A percentile compares a stretch with the other conserved stretches of the same genome.
phyloP scores from a whole-genome alignment of 1,140 invertebrate genomes.

The Nomia melanderi region DNA sequence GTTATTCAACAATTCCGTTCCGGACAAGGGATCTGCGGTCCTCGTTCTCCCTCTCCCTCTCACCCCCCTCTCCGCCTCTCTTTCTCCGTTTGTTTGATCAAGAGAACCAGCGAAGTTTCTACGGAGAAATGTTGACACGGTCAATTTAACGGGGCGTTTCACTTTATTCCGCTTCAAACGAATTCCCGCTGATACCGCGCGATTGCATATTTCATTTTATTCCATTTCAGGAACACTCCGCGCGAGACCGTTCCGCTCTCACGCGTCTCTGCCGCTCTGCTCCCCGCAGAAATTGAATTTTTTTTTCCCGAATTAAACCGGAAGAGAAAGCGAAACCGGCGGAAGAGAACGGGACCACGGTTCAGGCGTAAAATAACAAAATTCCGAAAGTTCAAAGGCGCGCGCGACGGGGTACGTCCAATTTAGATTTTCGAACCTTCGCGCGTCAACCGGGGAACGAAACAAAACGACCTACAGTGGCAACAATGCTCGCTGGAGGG shows the following conservation, averaged over 20 bases:
- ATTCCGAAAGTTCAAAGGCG: neutral
- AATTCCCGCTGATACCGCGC: neutral
- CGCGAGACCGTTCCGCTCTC: neutral
- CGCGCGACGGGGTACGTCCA: neutral
- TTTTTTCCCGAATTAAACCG: constrained; percentile 14
- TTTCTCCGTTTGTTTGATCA: too few species aligned
- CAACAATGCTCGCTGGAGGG: too few species aligned
- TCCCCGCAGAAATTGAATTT: constrained; percentile 12
- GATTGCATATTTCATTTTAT: constrained; percentile 15
- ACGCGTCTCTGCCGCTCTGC: too few species aligned
- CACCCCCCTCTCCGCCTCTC: too few species aligned
- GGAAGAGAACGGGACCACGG: too few species aligned
- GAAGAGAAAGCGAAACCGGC: too few species aligned
- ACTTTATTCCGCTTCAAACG: neutral
- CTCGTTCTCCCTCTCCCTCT: too few species aligned
- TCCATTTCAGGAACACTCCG: neutral
- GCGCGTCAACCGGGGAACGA: too few species aligned
- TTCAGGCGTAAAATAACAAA: neutral
- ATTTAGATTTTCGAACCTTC: neutral
- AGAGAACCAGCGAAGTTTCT: neutral
- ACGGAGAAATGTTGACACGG: neutral
- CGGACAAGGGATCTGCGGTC: too few species aligned
- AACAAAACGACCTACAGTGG: too few species aligned
- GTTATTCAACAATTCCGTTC: neutral
- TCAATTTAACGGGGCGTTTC: neutral